Base-by-base conservation (phyloP, 2,797 vertebrate species). In the Smutsia temminckii region DNA sequence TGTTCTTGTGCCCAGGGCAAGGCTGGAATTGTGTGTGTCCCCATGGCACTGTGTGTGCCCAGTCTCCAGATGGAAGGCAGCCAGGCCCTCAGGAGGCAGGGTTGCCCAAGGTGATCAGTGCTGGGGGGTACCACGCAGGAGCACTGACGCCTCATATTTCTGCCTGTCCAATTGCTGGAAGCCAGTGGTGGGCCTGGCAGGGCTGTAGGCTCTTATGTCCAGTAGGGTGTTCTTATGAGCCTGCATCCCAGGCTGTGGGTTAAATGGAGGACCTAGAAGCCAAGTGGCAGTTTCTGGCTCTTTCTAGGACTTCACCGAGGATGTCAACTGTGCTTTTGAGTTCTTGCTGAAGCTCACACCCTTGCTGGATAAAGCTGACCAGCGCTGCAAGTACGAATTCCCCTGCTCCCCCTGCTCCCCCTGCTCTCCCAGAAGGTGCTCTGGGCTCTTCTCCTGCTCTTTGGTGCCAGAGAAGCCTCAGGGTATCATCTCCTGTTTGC, bases 291-390 rank as follows among this genome's bases (percentile, higher is more conserved):
- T 3, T 34, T 87, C 89, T 80, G 89, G 57, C 86, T 97, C 85
- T 97, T 91, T 92, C 32, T 96, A 99, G 99, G 99, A 99, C 96
- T 99, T 99, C 93, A 99, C 98, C 10, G 99, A 99, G 25, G 99
- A 99, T 0, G 99, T 99, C 91, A 99, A 99, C 85, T 98, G 99
- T 87, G 99, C 99, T 49, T 99, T 99, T 10, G 99, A 99, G 95
- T 99, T 99, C 97, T 98, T 99, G 85, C 98, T 99, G 91, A 99
- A 99, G 96, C 98, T 99, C 85, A 99, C 99, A 0, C 99, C 99
- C 1, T 98, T 99, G 94, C 97, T 99, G 1, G 99, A 99, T 98
- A 99, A 99, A 98, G 99, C 99, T 0, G 99, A 99, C 97, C 99
- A 99, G 96, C 99, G 99, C 97, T 99, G 99, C 99, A 99, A 99